Base-by-base conservation (phyloP, 1,140 invertebrate species). In the Alviniconcha marisindica region DNA sequence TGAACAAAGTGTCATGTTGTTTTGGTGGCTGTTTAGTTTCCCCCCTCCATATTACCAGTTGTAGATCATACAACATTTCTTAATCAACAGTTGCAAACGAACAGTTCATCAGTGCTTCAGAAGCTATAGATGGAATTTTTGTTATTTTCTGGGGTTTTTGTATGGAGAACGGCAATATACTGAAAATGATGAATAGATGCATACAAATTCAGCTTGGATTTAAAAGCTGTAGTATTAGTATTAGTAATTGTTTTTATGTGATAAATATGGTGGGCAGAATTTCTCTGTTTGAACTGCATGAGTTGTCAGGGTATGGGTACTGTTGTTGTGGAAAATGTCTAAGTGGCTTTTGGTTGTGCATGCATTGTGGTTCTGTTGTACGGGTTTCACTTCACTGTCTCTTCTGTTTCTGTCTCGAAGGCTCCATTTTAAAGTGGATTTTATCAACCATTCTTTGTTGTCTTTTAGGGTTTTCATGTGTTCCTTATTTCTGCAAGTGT, bases 381-480 rank as follows among this genome's bases (percentile, higher is more conserved):
- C n/a, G n/a, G n/a, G n/a, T n/a, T n/a, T n/a, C n/a, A 24, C 18
- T 44, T 76, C 73, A 44, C 21, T 71, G 40, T 71, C 44, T 28
- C 36, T 38, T 28, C 42, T 63, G 60, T 38, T 76, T 76, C 42
- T 44, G 1, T 76, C 73, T 76, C 0, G 73, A 76, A 44, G 69
- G 73, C 38, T 44, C 36, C 38, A 63, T n/a, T 63, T 63, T 24
- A 31, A 12, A 14, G 10, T 24, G 21, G 7, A 4, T 7, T 7
- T 63, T 4, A 63, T n/a, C 10, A 14, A 63, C 28, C 5, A 12
- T 24, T 12, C 24, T 63, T n/a, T 63, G 54, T 24, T 83, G 36
- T 85, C 69, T 36, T 56, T 71, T 66, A n/a, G 28, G 78, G 42
- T 12, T 15, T 36, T 85, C 31, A 36, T 73, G 42, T 81, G 18